Evolutionary conservation across 2,797 vertebrate genomes (phyloP).

Genomic region (Capromys pilorides): DNA sequence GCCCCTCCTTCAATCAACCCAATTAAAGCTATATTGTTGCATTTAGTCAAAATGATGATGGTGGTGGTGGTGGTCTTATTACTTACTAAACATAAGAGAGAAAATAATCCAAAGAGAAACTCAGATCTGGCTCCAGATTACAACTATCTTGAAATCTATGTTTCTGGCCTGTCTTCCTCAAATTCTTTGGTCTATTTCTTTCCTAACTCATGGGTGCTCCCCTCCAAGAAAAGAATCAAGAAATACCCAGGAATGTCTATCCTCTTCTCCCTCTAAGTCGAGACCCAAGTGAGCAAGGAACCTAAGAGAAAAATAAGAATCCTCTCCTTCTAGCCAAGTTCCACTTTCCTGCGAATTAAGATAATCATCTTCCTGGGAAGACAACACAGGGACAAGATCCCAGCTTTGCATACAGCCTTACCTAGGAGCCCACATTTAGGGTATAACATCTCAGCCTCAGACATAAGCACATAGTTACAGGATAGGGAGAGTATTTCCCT

Average conservation of each 20-base stretch:
- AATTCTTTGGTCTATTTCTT: background rate
- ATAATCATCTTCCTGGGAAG: background rate
- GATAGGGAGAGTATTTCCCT: background rate
- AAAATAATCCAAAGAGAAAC: background rate
- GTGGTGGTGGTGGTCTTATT: background rate
- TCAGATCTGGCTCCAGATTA: background rate
- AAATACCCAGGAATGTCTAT: background rate
- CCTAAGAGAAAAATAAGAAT: background rate
- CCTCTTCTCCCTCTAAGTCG: background rate
- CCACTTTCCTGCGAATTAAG: background rate
- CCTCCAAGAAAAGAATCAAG: background rate
- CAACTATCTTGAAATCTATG: background rate
- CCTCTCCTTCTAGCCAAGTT: background rate
- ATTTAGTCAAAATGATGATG: background rate
- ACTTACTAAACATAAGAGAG: background rate
- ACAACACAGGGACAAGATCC: background rate
- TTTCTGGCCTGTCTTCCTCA: background rate
- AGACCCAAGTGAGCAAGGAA: background rate
- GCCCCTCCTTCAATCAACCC: background rate
- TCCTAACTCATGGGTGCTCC: background rate
- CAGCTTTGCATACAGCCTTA: background rate
- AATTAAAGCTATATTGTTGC: background rate
- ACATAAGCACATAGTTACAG: background rate
- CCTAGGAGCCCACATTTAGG: background rate
- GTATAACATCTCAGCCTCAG: background rate